Percentiles rank a stretch among this genome's conserved stretches.
Conservation (phyloP, 2,888 invertebrate genomes). For the Hydroisotoma schaefferi region DNA sequence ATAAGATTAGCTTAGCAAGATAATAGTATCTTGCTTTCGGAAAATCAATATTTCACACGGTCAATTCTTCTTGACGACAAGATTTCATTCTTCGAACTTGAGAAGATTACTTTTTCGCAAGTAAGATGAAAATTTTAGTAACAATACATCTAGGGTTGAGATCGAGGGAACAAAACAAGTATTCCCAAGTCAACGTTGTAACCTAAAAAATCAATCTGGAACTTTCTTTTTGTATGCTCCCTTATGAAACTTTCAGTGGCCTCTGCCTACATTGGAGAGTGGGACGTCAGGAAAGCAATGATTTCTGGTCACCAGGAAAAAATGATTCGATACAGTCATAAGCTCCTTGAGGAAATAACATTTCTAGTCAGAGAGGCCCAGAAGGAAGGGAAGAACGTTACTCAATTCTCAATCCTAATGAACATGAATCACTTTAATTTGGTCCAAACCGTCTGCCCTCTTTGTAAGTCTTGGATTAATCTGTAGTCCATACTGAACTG, state of each 20-base stretch:
- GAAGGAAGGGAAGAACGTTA: constrained; percentile 14
- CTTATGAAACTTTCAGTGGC: background rate
- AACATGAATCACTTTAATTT: constrained; percentile 28
- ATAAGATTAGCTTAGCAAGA: background rate
- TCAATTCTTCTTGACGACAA: too few relatives aligned
- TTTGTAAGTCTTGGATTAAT: constrained; percentile 16
- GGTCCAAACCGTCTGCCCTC: constrained; percentile 25
- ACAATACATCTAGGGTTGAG: background rate
- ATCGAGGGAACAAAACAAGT: background rate
- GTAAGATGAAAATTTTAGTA: too few relatives aligned
- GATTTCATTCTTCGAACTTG: too few relatives aligned
- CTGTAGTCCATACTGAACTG: background rate
- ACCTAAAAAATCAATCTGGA: too few relatives aligned
- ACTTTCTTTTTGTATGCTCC: too few relatives aligned
- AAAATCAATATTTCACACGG: too few relatives aligned
- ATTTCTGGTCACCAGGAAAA: background rate
- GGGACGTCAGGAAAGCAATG: constrained; percentile 7
- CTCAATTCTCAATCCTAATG: constrained; percentile 20
- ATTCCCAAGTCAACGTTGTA: background rate
- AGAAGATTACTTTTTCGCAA: too few relatives aligned
- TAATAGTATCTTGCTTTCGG: too few relatives aligned
- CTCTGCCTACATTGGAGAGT: constrained; percentile 4
- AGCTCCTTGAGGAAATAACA: background rate
- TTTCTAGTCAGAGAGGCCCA: background rate
- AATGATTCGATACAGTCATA: background rate